Percentiles rank a stretch among this genome's conserved stretches.
Conservation (phyloP, 1,140 invertebrate genomes). For the Heliconius congener region DNA sequence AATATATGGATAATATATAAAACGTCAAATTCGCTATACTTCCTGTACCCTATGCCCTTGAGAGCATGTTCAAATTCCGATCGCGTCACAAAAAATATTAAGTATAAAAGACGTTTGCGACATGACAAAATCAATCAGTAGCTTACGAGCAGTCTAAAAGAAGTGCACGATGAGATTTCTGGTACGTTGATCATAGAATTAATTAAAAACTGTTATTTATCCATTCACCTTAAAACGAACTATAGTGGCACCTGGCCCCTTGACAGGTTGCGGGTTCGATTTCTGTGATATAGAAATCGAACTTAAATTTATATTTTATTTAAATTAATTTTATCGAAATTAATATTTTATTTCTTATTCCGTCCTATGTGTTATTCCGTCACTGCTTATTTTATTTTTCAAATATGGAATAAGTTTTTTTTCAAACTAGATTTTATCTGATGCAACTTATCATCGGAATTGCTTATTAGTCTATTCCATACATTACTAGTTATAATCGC, state of each 20-base stretch:
- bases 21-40: neutral
- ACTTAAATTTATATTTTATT: no score
- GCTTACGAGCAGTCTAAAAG: slow-evolving; percentile 60
- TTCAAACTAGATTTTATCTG: neutral
- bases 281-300: no score
- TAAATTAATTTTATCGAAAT: no score
- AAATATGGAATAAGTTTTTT: no score
- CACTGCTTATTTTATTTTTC: no score
- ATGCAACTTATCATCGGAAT: neutral
- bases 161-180: slow-evolving; percentile 71
- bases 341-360: no score
- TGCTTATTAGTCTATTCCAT: neutral
- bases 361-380: no score
- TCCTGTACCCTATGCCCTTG: slow-evolving; percentile 26
- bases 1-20: neutral
- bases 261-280: no score
- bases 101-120: slow-evolving; percentile 34
- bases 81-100: slow-evolving; percentile 18
- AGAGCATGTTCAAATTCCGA: slow-evolving; percentile 14
- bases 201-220: neutral
- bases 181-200: slow-evolving; percentile 38
- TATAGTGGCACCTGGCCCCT: no score
- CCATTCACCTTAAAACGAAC: neutral
- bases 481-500: neutral
- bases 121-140: slow-evolving; percentile 49